Percentiles rank a stretch among this genome's conserved stretches.
phyloP scores from a whole-genome alignment of 2,797 vertebrate genomes.

The Pipistrellus pipistrellus region DNA sequence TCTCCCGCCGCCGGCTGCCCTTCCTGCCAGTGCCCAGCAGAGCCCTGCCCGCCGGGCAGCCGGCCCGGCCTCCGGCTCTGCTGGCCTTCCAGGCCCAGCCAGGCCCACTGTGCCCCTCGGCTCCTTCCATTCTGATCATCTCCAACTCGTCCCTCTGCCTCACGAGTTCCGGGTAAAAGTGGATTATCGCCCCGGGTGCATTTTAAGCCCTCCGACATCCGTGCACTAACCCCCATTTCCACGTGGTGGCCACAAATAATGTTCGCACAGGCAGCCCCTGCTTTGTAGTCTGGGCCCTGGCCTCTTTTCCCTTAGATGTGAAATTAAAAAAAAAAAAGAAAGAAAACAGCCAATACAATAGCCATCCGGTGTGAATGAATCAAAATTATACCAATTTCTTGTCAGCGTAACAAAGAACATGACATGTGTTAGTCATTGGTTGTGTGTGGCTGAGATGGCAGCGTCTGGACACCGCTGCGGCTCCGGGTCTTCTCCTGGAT shows the following conservation, averaged over 20 bases:
- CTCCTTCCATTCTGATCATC: background rate
- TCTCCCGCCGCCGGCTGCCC: background rate
- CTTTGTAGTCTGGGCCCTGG: too few relatives aligned
- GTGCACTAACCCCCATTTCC: background rate
- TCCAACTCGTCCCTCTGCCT: background rate
- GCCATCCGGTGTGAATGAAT: too few relatives aligned
- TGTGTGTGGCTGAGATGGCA: too few relatives aligned
- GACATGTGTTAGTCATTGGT: too few relatives aligned
- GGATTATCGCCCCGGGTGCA: background rate
- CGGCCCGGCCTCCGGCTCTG: background rate
- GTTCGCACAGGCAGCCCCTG: too few relatives aligned
- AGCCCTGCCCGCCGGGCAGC: background rate
- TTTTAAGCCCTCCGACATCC: background rate
- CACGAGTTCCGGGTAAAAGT: background rate
- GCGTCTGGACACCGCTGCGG: too few relatives aligned
- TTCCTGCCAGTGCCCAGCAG: background rate
- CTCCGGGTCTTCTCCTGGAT: too few relatives aligned
- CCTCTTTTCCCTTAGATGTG: too few relatives aligned
- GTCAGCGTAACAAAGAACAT: too few relatives aligned
- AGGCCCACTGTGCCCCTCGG: background rate
- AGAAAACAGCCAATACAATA: too few relatives aligned
- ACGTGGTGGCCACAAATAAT: background rate
- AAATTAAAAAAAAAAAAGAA: too few relatives aligned
- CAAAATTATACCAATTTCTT: background rate
- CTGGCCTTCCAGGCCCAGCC: background rate